These are phyloP conservation scores for Fistularia commersonii DNA, from an alignment of 2,797 vertebrate genomes.

Conservation along the genomic window DNA sequence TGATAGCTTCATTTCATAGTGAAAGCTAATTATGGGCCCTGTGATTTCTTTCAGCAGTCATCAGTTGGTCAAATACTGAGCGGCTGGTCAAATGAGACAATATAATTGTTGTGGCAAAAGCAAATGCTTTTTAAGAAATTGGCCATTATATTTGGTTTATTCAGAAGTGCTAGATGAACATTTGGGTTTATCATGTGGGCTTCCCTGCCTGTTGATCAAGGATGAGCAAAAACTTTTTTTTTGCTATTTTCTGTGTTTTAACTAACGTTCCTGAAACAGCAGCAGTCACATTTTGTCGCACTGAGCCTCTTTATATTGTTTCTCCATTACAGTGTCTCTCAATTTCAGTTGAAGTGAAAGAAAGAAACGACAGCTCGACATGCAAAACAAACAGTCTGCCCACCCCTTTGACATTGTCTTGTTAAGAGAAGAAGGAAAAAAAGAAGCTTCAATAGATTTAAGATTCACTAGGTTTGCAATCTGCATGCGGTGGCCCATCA, in stretches of 20 bases:
- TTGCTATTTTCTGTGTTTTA: constrained; percentile 4
- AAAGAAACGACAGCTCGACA: constrained; percentile 70
- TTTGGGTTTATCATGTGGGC: constrained; percentile 17
- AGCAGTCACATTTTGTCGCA: constrained; percentile 10
- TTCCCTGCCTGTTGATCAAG: constrained; percentile 13
- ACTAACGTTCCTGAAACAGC: constrained; percentile 6
- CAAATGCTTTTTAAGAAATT: constrained; percentile 49
- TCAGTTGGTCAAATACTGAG: constrained; percentile 57
- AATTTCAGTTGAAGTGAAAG: constrained; percentile 22
- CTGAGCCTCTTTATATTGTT: constrained; percentile 17
- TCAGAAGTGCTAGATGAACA: constrained; percentile 6
- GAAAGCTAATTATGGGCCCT: constrained; percentile 70
- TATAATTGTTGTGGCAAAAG: constrained; percentile 58
- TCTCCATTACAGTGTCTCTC: constrained; percentile 28
- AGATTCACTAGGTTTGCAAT: constrained; percentile 79
- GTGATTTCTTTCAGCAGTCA: constrained; percentile 66
- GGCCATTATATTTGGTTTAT: constrained; percentile 28
- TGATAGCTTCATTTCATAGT: constrained; percentile 76
- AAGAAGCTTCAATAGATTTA: constrained; percentile 65
- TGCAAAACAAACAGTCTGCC: constrained; percentile 63
- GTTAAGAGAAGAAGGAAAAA: constrained; percentile 39
- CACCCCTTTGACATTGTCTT: constrained; percentile 73
- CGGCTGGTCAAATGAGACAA: constrained; percentile 45
- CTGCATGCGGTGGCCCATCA: constrained; percentile 77
- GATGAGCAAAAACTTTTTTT: constrained; percentile 26